Evolutionary conservation across 2,888 invertebrate species (phyloP).

Genomic region (Cryptocephalus moraei): DNA sequence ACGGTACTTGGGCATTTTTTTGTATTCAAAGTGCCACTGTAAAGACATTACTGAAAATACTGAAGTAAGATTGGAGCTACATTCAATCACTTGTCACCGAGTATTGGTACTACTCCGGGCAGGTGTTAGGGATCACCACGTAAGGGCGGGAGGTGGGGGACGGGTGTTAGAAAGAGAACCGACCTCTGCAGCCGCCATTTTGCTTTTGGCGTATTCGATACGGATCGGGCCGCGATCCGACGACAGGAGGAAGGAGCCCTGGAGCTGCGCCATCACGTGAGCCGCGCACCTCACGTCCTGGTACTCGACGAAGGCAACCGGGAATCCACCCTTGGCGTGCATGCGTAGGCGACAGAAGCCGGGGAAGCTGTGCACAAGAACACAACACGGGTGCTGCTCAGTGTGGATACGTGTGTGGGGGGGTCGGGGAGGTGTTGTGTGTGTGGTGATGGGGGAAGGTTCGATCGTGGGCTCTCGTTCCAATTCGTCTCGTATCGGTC

Average conservation of each 20-base stretch:
- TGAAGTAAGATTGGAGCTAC: too few species aligned
- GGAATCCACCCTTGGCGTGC: conserved; percentile 78
- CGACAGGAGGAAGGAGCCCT: conserved; percentile 92
- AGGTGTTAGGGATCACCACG: background rate
- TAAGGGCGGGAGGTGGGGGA: background rate
- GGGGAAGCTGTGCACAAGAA: conserved; percentile 78
- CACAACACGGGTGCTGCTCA: conserved; percentile 35
- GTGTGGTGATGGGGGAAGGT: background rate
- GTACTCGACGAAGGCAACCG: conserved; percentile 98
- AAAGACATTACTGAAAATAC: too few species aligned
- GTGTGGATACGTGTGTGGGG: conserved; percentile 20
- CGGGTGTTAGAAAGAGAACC: conserved; percentile 4
- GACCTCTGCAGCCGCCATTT: conserved; percentile 81
- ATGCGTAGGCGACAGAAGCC: conserved; percentile 97
- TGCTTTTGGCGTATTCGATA: conserved; percentile 98
- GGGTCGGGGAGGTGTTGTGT: too few species aligned
- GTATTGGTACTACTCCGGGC: too few species aligned
- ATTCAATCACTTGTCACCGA: too few species aligned
- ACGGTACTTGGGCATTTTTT: too few species aligned
- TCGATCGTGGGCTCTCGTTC: too few species aligned
- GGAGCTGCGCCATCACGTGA: conserved; percentile 85
- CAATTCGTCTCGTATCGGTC: too few species aligned
- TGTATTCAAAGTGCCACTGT: too few species aligned
- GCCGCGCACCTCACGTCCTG: conserved; percentile 85
- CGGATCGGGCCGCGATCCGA: conserved; percentile 95